Evolutionary conservation across 2,888 invertebrate genomes (phyloP), one percentile per base, ranked within the genome.

Genomic region (Tridacna gigas): DNA sequence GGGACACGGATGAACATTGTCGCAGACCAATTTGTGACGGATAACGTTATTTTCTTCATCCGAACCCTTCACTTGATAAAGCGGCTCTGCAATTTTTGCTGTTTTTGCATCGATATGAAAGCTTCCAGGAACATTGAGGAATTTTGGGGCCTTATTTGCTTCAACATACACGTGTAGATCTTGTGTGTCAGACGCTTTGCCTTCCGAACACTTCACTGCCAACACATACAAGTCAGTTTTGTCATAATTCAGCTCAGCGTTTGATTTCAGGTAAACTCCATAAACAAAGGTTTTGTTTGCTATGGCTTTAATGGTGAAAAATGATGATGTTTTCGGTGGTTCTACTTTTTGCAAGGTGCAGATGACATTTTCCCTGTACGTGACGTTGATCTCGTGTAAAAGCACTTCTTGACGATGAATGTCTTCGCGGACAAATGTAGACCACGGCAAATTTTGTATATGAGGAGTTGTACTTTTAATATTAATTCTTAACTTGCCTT

Each of bases 381-480:
- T 67, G 18, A 82, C 77, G 12, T 73, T 66, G 22, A 85, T 47
- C 37, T 77, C 74, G 12, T 60, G 37, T 11, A 85, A 28, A 48
- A 82, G 48, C 18, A 77, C 26, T 56, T 85, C 85, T 25, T 28
- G 28, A 22, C 69, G 78, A 20, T 66, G 77, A 15, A 79, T 71
- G 28, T 82, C 85, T 45, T 85, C 85, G 9, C 82, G 76, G 11
- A 85, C 79, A 2, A 77, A 77, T 28, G 79, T 79, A 28, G 74
- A 73, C 13, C 74, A 60, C 18, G 85, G 85, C 18, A 85, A 48
- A 56, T 85, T 85, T 22, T 69, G 25, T 47, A 85, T 85, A 13
- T 56, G 71, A 12, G 82, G 82, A 4, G 76, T 48, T 48, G 67
- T 79, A 18, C 67, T 79, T 20, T 69, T 37, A 9, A 85, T 79